Evolutionary conservation across 1,140 invertebrate genomes (phyloP).

Genomic region (Apocrypta bakeri): DNA sequence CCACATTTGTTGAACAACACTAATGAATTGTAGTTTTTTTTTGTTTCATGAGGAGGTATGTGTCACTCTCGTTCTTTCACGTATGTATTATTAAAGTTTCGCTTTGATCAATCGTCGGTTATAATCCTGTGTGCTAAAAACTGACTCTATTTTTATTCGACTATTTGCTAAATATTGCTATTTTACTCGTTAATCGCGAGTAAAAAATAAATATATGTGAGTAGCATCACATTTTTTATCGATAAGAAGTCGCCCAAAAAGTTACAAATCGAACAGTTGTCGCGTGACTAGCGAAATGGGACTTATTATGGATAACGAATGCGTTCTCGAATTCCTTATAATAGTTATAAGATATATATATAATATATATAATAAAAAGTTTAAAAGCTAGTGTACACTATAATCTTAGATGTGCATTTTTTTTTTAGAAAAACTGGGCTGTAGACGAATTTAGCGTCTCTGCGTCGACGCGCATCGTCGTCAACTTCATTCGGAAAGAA

Average conservation of each 20-base stretch:
- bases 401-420: slow-evolving; percentile 35
- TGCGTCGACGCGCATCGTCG: not conserved
- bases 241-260: slow-evolving; percentile 43
- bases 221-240: slow-evolving; percentile 43
- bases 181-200: slow-evolving; percentile 35
- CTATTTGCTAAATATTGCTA: slow-evolving; percentile 45
- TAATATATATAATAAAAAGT: slow-evolving; percentile 20
- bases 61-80: slow-evolving; percentile 22
- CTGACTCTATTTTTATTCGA: slow-evolving; percentile 22
- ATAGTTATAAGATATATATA: slow-evolving; percentile 25
- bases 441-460: slow-evolving; percentile 29
- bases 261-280: slow-evolving; percentile 45
- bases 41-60: slow-evolving; percentile 1
- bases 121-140: slow-evolving; percentile 31
- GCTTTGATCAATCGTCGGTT: slow-evolving; percentile 17
- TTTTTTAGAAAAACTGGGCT: not conserved
- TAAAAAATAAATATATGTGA: slow-evolving; percentile 46
- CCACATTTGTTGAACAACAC: slow-evolving; percentile 45
- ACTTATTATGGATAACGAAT: slow-evolving; percentile 48
- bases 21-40: slow-evolving; percentile 30
- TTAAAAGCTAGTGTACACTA: slow-evolving; percentile 27
- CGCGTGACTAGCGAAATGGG: slow-evolving; percentile 47
- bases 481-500: slow-evolving; percentile 28
- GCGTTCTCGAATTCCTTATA: slow-evolving; percentile 35
- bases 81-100: slow-evolving; percentile 19